Conservation (phyloP, 2,888 invertebrate species). For the Papilio elwesi region DNA sequence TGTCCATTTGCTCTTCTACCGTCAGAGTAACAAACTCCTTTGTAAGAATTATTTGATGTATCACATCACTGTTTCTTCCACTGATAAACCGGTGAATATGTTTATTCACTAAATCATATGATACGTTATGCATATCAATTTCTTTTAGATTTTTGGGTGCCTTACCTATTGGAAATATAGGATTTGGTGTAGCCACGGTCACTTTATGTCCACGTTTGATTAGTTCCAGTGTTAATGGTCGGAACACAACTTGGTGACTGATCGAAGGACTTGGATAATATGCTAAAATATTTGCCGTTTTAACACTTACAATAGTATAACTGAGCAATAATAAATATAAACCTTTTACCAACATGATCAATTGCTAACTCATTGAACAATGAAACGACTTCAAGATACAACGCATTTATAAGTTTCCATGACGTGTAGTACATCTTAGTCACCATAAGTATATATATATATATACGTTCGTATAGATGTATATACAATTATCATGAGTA, state of each 20-base stretch:
- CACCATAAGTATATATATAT: too few relatives aligned
- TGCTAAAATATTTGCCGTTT: background rate
- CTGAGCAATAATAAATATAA: background rate
- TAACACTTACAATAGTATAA: background rate
- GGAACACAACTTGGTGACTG: constrained; percentile 62
- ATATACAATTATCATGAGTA: too few relatives aligned
- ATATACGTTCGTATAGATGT: too few relatives aligned
- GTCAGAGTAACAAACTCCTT: background rate
- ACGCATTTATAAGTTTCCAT: background rate
- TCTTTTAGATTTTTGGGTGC: constrained; percentile 4
- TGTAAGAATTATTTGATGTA: background rate
- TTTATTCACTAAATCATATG: background rate
- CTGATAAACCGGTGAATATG: background rate
- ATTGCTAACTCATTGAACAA: background rate
- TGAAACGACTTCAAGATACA: background rate
- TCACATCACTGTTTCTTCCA: background rate
- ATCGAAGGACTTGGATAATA: constrained; percentile 51
- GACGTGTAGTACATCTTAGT: too few relatives aligned
- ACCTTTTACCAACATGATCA: background rate
- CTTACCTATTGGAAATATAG: background rate
- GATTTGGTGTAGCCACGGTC: background rate
- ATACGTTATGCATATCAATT: background rate
- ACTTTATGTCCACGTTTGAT: constrained; percentile 58
- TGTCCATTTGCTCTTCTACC: background rate
- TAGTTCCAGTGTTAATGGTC: constrained; percentile 55